A percentile compares a stretch with the other conserved stretches of the same genome.
phyloP scores from a whole-genome alignment of 2,888 invertebrate genomes.

The Drosophila melanosoma region DNA sequence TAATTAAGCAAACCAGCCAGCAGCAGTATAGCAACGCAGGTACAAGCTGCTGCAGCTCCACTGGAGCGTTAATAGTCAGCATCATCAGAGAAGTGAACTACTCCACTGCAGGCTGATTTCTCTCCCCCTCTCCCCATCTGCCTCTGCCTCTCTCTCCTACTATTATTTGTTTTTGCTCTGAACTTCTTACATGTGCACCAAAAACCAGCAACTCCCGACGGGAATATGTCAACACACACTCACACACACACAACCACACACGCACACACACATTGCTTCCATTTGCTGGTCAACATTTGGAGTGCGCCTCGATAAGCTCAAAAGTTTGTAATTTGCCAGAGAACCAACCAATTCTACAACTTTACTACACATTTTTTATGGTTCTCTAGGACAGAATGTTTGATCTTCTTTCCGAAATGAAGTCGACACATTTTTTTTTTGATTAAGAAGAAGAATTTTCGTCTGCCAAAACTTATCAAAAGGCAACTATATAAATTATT shows the following conservation, averaged over 20 bases:
- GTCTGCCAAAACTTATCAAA: not conserved
- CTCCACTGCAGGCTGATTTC: not conserved
- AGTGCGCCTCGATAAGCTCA: conserved; percentile 63
- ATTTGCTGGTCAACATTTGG: conserved; percentile 8
- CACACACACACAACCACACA: conserved; percentile 1
- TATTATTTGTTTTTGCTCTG: conserved; percentile 71
- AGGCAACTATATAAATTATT: not conserved
- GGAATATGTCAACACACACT: conserved; percentile 52
- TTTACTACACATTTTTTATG: not conserved
- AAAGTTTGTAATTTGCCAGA: conserved; percentile 57
- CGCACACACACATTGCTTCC: not conserved
- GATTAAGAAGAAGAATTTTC: not conserved
- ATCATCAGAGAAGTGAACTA: conserved; percentile 8
- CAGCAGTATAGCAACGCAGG: conserved; percentile 71
- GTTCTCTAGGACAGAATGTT: not conserved
- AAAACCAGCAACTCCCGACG: conserved; percentile 57
- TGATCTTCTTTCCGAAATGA: no score
- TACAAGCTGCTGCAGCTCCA: conserved; percentile 16
- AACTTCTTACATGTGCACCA: conserved; percentile 71
- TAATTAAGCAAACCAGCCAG: conserved; percentile 82
- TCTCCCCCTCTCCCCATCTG: not conserved
- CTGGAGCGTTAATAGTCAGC: conserved; percentile 63
- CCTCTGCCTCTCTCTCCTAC: not conserved
- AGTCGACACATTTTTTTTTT: not conserved
- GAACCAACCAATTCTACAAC: conserved; percentile 19